Base-by-base conservation (phyloP, 2,113 vertebrate genomes). In the Grammatotria lemairii region DNA sequence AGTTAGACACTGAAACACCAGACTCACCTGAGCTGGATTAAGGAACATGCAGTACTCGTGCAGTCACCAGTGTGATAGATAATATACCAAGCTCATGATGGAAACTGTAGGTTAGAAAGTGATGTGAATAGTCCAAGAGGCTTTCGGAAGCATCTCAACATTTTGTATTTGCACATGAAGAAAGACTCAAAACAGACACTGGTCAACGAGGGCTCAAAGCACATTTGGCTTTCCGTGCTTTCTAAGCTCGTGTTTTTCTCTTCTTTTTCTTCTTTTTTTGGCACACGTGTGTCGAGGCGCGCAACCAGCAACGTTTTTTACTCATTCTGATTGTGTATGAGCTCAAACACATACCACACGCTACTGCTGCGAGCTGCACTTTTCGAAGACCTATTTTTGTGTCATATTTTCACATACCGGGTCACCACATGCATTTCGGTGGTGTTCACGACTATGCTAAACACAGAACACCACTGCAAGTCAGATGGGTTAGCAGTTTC, bases 301-400 rank as follows among this genome's bases (percentile, higher is more conserved):
- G 7, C 89, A 94, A 95, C 95, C 95, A 95, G 95, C 95, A 96
- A 92, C 31, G 19, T 95, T 95, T 95, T 94, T 31, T 94, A 93
- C 85, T 90, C 84, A 58, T 87, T 81, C 75, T 78, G 63, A 91
- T 90, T 83, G 57, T 88, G 86, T 83, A 65, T 92, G 53, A 68
- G 53, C 85, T 35, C 85, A 54, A 6, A 28, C 53, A 78, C 40
- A 21, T 65, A 49, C 14, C 65, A 73, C 91, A 82, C 9, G 45
- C 85, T 84, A 80, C 86, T 81, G 42, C 35, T 70, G 54, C 21
- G 63, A 80, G 38, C 87, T 78, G 23, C 80, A 78, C 7, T 89
- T 89, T 49, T 55, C 31, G 40, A 47, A 84, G 33, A 87, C 57
- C 54, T 81, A 51, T 45, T 88, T 90, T 83, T 82, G 26, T 88